phyloP scores from a whole-genome alignment of 30 jellyfish, hydroid and myxozoan species.

The Hydractinia symbiolongicarpus region DNA sequence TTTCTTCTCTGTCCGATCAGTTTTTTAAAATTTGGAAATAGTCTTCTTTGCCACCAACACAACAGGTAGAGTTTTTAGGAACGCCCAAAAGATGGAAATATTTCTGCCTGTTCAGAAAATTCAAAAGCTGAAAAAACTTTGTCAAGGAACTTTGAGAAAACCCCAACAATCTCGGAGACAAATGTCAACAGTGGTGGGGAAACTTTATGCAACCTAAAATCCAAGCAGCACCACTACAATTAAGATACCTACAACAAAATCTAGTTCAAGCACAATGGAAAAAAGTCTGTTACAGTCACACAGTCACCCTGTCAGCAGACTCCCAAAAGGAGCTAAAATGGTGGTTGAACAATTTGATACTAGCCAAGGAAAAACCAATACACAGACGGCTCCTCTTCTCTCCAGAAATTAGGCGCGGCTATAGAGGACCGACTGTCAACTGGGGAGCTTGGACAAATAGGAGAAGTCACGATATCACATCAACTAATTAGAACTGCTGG shows the following conservation, averaged over 20 bases:
- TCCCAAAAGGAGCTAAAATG: background rate
- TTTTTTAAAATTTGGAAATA: constrained; percentile 1
- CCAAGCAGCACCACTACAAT: no score
- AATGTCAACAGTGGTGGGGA: background rate
- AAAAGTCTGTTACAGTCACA: background rate
- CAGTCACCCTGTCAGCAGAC: background rate
- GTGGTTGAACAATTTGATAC: background rate
- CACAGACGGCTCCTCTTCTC: constrained; percentile 15
- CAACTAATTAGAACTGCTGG: constrained; percentile 30
- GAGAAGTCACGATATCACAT: constrained; percentile 1
- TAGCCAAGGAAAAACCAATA: background rate
- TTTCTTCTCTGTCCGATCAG: background rate
- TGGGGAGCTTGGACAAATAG: constrained; percentile 24
- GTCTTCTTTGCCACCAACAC: constrained; percentile 13
- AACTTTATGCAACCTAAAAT: background rate
- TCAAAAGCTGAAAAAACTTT: background rate
- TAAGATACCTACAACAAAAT: background rate
- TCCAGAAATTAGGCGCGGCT: constrained; percentile 11
- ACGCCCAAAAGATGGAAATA: background rate
- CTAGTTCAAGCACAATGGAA: background rate
- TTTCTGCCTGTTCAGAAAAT: constrained; percentile 6
- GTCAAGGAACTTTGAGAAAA: constrained; percentile 10
- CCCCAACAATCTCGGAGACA: constrained; percentile 7
- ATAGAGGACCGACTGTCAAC: constrained; percentile 22
- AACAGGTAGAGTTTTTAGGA: constrained; percentile 29